Percentiles rank a stretch among this genome's conserved stretches.
Conservation (phyloP, 1,140 invertebrate genomes). For the Magallana gigas region DNA sequence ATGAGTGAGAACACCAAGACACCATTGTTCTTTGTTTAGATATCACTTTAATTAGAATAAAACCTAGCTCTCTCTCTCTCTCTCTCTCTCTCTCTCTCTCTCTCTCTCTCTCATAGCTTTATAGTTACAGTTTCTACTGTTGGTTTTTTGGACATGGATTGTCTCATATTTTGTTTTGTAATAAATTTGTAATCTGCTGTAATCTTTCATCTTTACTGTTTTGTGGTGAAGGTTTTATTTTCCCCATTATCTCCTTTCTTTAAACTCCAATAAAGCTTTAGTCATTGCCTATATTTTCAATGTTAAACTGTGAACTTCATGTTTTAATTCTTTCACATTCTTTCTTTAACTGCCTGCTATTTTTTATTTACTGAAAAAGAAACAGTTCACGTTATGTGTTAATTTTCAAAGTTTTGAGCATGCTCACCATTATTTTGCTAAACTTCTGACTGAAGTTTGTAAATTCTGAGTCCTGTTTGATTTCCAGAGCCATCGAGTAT, state of each 20-base stretch:
- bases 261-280: background rate
- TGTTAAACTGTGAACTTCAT: background rate
- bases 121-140: background rate
- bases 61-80: background rate
- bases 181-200: background rate
- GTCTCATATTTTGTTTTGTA: background rate
- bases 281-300: background rate
- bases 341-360: background rate
- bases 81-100: constrained; percentile 10
- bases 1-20: background rate
- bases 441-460: background rate
- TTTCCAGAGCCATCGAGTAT: constrained; percentile 93
- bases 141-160: background rate
- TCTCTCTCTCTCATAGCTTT: background rate
- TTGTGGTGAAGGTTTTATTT: background rate
- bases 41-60: constrained; percentile 9
- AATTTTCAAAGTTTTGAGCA: background rate
- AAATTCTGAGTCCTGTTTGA: background rate
- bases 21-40: background rate
- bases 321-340: constrained; percentile 20
- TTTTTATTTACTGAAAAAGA: background rate
- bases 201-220: background rate
- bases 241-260: background rate
- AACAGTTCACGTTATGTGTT: background rate
- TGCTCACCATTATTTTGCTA: background rate